Conservation (phyloP, 1,140 invertebrate genomes). For the Hestina assimilis region DNA sequence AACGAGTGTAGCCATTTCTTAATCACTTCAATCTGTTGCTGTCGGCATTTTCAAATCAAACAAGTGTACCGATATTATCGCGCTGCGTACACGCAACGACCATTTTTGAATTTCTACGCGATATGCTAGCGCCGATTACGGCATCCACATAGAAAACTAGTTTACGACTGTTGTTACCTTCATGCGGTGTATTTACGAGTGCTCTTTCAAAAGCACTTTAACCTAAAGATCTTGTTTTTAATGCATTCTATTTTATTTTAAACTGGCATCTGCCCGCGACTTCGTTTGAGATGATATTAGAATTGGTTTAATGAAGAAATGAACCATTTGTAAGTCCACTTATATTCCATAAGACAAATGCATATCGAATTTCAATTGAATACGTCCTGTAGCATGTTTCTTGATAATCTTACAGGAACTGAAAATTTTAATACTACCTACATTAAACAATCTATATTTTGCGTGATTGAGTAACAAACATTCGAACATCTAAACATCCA, state of each 20-base stretch:
- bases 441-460: too few species aligned
- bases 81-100: slow-evolving; percentile 28
- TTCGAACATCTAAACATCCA: too few species aligned
- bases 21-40: slow-evolving; percentile 31
- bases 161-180: slow-evolving; percentile 6
- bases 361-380: too few species aligned
- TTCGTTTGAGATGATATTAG: not conserved
- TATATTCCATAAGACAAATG: too few species aligned
- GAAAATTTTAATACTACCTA: too few species aligned
- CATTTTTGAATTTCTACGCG: slow-evolving; percentile 33
- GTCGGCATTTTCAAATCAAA: slow-evolving; percentile 32
- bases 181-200: slow-evolving; percentile 1
- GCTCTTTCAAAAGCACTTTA: not conserved
- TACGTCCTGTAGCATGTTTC: too few species aligned
- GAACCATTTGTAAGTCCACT: too few species aligned
- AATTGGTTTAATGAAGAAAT: too few species aligned
- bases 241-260: not conserved
- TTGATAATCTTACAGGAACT: too few species aligned
- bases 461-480: too few species aligned
- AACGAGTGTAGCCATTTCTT: slow-evolving; percentile 24
- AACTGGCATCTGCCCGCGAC: not conserved
- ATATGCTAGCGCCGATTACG: slow-evolving; percentile 13
- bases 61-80: slow-evolving; percentile 28
- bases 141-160: slow-evolving; percentile 11
- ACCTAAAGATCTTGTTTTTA: not conserved